These are phyloP conservation scores for Stegodyphus mimosarum DNA, from an alignment of 1,140 invertebrate species.

Conservation along the genomic window DNA sequence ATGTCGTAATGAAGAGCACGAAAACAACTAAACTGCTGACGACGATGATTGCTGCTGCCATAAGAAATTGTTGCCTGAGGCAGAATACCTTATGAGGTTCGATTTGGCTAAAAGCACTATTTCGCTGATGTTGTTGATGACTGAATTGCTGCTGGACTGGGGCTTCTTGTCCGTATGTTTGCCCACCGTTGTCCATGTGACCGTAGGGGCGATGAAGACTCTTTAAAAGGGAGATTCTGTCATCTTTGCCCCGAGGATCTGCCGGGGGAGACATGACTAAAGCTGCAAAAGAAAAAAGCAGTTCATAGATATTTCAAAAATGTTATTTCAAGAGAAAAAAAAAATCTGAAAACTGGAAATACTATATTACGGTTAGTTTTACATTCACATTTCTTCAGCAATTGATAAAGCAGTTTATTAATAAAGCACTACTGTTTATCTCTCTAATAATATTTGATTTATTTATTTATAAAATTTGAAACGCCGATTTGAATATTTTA, in stretches of 20 bases:
- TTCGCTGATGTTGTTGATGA: neutral
- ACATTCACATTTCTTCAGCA: too few species aligned
- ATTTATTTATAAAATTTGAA: too few species aligned
- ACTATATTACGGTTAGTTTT: too few species aligned
- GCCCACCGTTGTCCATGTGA: conserved; percentile 3
- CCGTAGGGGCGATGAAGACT: conserved; percentile 37
- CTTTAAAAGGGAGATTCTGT: conserved; percentile 38
- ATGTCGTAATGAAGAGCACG: conserved; percentile 40
- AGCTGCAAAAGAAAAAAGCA: conserved; percentile 9
- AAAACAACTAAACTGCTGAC: conserved; percentile 40
- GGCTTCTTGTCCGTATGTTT: conserved; percentile 13
- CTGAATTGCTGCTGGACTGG: conserved; percentile 13
- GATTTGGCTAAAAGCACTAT: neutral
- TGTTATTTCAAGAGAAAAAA: too few species aligned
- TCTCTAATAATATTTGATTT: too few species aligned
- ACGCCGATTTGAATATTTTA: too few species aligned
- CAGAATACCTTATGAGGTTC: conserved; percentile 50
- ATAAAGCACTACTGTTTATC: too few species aligned
- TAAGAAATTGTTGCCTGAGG: conserved; percentile 44
- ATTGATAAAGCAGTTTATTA: too few species aligned
- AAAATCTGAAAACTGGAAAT: too few species aligned
- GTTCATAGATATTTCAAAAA: neutral
- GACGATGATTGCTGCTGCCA: conserved; percentile 25
- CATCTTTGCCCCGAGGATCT: conserved; percentile 20
- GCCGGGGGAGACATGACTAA: conserved; percentile 37